Evolutionary conservation across 2,113 vertebrate species (phyloP).

Genomic region (Tupaia tana): DNA sequence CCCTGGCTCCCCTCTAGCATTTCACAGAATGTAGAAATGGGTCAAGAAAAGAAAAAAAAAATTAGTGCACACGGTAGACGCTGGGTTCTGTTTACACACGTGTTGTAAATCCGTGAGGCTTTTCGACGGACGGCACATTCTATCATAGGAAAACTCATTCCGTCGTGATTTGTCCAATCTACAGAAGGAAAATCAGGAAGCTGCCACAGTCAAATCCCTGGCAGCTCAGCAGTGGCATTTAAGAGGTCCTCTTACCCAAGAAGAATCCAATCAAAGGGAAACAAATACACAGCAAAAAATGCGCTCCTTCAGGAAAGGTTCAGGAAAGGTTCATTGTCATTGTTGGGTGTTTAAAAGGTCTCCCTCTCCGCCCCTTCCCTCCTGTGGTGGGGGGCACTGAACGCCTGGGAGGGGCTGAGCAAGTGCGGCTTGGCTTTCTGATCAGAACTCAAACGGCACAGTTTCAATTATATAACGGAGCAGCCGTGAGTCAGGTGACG

Average conservation of each 20-base stretch:
- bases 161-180: not conserved
- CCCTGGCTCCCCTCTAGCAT: not conserved
- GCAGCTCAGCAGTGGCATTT: not conserved
- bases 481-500: conserved; percentile 79
- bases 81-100: not conserved
- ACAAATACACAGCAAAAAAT: not conserved
- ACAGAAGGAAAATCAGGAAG: not conserved
- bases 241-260: not conserved
- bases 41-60: not conserved
- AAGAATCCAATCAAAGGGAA: not conserved
- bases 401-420: not conserved
- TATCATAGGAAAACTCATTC: not conserved
- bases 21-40: not conserved
- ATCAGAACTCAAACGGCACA: conserved; percentile 32
- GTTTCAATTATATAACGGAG: conserved; percentile 84
- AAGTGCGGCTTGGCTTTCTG: conserved; percentile 18
- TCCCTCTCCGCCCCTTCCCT: not conserved
- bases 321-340: conserved; percentile 11
- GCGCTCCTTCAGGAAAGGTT: not conserved
- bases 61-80: no score
- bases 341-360: not conserved
- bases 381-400: not conserved
- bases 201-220: not conserved
- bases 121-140: not conserved
- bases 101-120: not conserved